These are phyloP conservation scores for Todus mexicanus DNA, from an alignment of 2,797 vertebrate species.

Conservation along the genomic window DNA sequence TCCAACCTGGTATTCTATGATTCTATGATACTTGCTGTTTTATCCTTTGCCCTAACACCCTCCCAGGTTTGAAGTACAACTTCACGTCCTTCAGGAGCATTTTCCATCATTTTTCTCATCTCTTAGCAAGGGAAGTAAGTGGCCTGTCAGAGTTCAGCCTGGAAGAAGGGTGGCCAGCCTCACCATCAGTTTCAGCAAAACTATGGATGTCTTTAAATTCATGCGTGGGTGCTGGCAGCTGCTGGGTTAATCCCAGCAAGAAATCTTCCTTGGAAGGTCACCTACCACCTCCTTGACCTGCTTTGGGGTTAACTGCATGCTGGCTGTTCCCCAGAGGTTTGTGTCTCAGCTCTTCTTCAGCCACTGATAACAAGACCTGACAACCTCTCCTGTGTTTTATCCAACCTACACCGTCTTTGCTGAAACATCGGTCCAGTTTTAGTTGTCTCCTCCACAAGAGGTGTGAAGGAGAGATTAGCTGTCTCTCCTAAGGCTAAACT, in stretches of 20 bases:
- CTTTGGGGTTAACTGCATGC: background rate
- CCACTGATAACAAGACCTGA: rapidly evolving
- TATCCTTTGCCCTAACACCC: too few species aligned
- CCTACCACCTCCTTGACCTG: rapidly evolving
- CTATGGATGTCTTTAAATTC: background rate
- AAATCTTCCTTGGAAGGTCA: background rate
- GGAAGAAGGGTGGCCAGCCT: background rate
- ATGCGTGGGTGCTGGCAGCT: rapidly evolving
- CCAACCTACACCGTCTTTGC: background rate
- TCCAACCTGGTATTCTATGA: too few species aligned
- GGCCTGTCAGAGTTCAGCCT: rapidly evolving
- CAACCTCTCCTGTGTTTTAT: background rate
- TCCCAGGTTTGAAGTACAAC: background rate
- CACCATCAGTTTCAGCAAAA: background rate
- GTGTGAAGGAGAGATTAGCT: background rate
- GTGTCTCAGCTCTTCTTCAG: background rate
- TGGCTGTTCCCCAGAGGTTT: background rate
- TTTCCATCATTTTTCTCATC: background rate
- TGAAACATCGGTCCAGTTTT: background rate
- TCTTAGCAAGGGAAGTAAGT: background rate
- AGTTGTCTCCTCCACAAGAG: background rate
- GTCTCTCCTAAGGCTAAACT: background rate
- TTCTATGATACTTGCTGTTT: too few species aligned
- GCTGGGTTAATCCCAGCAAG: background rate
- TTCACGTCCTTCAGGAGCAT: background rate